Base-by-base conservation (phyloP, 2,797 vertebrate genomes). In the Chaunax sp. region DNA sequence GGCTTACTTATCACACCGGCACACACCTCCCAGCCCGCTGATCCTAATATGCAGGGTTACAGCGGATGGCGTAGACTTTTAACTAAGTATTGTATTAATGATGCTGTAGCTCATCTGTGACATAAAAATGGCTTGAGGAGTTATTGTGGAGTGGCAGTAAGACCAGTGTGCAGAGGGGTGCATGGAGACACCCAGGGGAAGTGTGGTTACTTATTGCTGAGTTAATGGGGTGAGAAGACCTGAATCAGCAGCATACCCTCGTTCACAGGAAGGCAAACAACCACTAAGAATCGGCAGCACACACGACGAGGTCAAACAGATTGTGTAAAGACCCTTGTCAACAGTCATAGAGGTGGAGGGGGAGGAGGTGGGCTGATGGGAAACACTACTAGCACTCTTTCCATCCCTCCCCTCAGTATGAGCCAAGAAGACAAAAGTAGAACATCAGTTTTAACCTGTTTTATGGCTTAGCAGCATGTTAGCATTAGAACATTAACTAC, bases 151-250 rank as follows among this genome's bases (percentile, higher is more conserved):
- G 35, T 37, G 35, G 10, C 6, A 37, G 35, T 37, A 1, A 6
- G 67, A 37, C 28, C 30, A 20, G 47, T 77, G 56, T 63, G 59
- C 75, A 82, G 47, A 51, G 61, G 70, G 72, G 56, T 63, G 59
- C 75, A 82, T 50, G 53, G 61, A 71, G 72, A 83, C 72, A 86
- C 58, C 41, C 33, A 76, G 66, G 83, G 90, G 80, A 89, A 89
- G 85, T 83, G 85, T 90, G 84, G 93, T 94, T 94, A 94, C 93
- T 94, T 91, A 93, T 94, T 94, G 89, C 90, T 88, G 81, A 92
- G 90, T 91, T 94, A 94, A 93, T 94, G 93, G 88, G 85, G 91
- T 92, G 92, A 89, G 87, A 93, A 93, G 83, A 61, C 69, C 92
- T 92, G 93, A 94, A 92, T 95, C 94, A 94, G 93, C 93, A 93